Conservation (phyloP, 2,113 vertebrate species). For the Diphyllodes magnificus region DNA sequence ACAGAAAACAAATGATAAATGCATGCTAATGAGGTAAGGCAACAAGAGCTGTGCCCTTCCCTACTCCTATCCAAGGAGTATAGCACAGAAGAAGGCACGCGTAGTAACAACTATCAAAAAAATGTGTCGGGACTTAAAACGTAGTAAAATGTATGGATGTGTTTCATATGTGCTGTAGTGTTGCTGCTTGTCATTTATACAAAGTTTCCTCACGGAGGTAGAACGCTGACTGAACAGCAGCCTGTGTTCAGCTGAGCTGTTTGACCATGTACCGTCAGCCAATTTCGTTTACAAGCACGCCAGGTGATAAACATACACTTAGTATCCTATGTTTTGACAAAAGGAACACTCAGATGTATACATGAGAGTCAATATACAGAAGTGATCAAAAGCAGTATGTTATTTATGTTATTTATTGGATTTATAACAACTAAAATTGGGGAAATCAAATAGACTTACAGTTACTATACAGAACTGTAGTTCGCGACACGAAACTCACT, state of each 20-base stretch:
- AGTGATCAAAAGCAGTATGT: not conserved
- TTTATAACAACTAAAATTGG: not conserved
- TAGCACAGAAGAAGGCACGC: not conserved
- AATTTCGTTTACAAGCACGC: not conserved
- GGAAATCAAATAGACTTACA: not conserved
- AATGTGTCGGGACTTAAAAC: constrained; percentile 18
- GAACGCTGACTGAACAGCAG: not conserved
- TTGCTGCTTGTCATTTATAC: not conserved
- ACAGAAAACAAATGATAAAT: constrained; percentile 56
- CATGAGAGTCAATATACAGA: not conserved
- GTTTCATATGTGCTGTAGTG: not conserved
- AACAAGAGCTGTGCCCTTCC: constrained; percentile 27
- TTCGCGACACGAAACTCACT: fast-evolving
- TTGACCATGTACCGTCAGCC: not conserved
- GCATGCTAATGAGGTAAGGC: constrained; percentile 52
- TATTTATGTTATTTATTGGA: not conserved
- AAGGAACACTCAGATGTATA: not conserved
- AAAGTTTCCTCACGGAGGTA: not conserved
- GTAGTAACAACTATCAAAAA: not conserved
- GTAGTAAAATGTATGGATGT: constrained; percentile 24
- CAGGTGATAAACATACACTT: not conserved
- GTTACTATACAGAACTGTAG: not conserved
- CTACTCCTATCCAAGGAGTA: not conserved
- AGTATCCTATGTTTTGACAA: not conserved
- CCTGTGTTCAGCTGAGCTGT: not conserved